Evolutionary conservation across 2,888 invertebrate genomes (phyloP), one percentile per base, ranked within the genome.

Genomic region (Hedychridium roseum): DNA sequence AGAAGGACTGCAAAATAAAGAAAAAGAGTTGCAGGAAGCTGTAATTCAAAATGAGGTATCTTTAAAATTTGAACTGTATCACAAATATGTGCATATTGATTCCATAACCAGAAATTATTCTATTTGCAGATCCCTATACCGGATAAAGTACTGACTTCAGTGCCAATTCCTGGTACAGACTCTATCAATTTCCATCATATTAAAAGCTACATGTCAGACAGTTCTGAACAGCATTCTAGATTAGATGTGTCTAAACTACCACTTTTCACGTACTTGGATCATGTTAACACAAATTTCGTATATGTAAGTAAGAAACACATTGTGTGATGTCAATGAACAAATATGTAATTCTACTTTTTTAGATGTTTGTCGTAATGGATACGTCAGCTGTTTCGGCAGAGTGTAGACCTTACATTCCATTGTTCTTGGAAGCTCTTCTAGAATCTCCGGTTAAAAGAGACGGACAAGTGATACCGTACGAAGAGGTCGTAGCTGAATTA

Each of bases 221-320:
- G 73, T 9, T 36, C 54, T 11, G 73, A 81, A 23, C 81, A 81
- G 43, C 80, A 81, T 61, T 82, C 84, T 0, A 78, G 85, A 64
- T 82, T 88, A 57, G 83, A 87, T 71, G 79, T 90, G 7, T 76
- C 79, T 1, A 80, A 86, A 36, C 77, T 92, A 32, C 92, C 93
- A 0, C 80, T 92, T 14, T 89, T 86, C 69, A 86, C 92, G 1
- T 87, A 91, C 59, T 82, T 92, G 38, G 91, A 93, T 79, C 87
- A 91, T 73, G 80, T 93, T 37, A 87, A 89, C 59, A 90, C 91
- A 1, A 91, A 90, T 78, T 94, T 94, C 78, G 87, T 92, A 56
- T 89, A 91, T 79, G 92, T 93, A 78, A 84, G 88, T 85, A 64
- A 31, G 11, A 43, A 16, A 20, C 21, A 35, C 2, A 17, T 42